Evolutionary conservation across 2,797 vertebrate species (phyloP).

Genomic region (Somateria mollissima): DNA sequence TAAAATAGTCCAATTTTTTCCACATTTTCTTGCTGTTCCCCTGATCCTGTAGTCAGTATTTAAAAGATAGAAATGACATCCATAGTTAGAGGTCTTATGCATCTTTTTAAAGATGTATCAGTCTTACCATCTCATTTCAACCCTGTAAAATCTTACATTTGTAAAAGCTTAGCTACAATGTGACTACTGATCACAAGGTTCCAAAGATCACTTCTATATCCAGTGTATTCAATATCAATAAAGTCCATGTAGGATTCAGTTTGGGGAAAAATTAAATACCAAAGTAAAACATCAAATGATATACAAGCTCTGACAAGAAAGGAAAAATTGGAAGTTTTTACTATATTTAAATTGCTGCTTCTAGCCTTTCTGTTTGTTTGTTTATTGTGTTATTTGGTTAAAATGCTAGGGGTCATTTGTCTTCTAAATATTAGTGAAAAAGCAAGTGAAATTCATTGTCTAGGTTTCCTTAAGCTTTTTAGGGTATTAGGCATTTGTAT

Average conservation of each 20-base stretch:
- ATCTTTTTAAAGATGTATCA: neutral
- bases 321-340: neutral
- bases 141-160: neutral
- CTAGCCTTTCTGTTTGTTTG: neutral
- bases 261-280: neutral
- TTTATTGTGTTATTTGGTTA: neutral
- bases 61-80: neutral
- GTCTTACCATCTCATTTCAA: neutral
- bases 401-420: neutral
- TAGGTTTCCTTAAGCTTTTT: neutral
- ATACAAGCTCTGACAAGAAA: neutral
- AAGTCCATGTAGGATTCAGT: neutral
- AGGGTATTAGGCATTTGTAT: neutral
- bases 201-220: neutral
- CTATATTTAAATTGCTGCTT: neutral
- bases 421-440: neutral
- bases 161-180: neutral
- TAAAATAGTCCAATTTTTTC: neutral
- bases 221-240: neutral
- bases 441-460: neutral
- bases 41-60: neutral
- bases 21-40: neutral
- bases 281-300: neutral
- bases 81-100: neutral
- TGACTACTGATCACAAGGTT: neutral